Evolutionary conservation across 92 coral and sea anemone species (phyloP), one percentile per base, ranked within the genome.

Genomic region (Actinostola sp.): DNA sequence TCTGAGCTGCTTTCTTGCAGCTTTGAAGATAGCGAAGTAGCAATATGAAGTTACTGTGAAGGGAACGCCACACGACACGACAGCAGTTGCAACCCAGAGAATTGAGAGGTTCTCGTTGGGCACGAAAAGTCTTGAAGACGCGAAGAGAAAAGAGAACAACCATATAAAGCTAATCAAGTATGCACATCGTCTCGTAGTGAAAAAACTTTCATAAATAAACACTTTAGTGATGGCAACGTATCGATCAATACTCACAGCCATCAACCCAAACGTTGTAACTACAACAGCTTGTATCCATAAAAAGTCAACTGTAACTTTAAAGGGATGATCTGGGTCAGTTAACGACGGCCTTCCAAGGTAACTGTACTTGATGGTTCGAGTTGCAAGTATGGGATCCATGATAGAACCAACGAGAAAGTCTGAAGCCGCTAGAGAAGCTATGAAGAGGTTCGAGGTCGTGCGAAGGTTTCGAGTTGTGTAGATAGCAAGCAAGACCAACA

Each of bases 401-500:
- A 79, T 78, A 1, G 82, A 32, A 15, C 96, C 96, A 3, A 90
- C 92, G 12, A 83, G 27, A 3, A 87, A 85, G 71, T 90, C 96
- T 7, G 90, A 77, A 10, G 75, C 71, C 0, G 96, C 92, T 34
- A 90, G 72, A 0, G 96, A 90, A 0, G 82, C 81, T 29, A 90
- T 63, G 15, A 78, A 85, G 19, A 73, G 77, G 71, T 90, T 90
- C 29, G 96, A 90, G 16, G 78, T 67, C n/a, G 96, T 78, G 14
- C 89, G 87, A 30, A 90, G 67, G 15, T 60, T 32, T n/a, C 80
- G 76, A 0, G 92, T 87, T 24, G 63, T 67, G 50, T 83, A 83
- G 26, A 90, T 73, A 36, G 92, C 70, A 10, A 72, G 57, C 16
- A 90, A 58, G 13, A 90, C 89, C n/a, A 86, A 33, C 0, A 59